phyloP scores from a whole-genome alignment of 2,888 invertebrate species.

The Nezara viridula region DNA sequence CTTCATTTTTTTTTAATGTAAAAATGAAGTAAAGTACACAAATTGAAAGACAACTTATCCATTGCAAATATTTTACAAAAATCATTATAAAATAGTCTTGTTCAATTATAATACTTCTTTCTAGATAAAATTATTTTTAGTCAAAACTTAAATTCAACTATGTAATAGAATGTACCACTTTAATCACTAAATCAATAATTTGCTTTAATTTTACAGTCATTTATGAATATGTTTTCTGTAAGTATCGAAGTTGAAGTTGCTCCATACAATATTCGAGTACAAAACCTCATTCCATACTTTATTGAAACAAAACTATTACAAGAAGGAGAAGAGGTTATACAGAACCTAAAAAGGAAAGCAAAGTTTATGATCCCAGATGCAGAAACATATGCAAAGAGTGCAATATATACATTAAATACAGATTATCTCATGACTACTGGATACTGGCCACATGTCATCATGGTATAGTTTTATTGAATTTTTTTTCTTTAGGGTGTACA shows the following conservation, averaged over 20 bases:
- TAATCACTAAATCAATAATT: not conserved
- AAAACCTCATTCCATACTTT: conserved; percentile 36
- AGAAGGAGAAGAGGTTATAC: conserved; percentile 15
- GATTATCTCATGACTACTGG: conserved; percentile 40
- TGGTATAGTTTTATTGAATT: conserved; percentile 17
- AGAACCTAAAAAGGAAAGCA: not conserved
- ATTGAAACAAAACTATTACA: conserved; percentile 40
- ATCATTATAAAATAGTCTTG: too few relatives aligned
- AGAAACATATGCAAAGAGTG: conserved; percentile 17
- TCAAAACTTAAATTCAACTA: too few relatives aligned
- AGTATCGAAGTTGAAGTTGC: conserved; percentile 5
- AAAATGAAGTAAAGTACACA: too few relatives aligned
- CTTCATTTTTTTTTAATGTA: too few relatives aligned
- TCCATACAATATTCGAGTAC: conserved; percentile 17
- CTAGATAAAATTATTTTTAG: too few relatives aligned
- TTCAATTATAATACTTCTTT: not conserved
- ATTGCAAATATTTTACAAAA: not conserved
- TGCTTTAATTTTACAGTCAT: conserved; percentile 17
- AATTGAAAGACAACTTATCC: not conserved
- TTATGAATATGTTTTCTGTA: conserved; percentile 40
- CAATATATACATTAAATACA: conserved; percentile 35
- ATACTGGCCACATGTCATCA: not conserved
- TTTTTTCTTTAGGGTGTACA: not conserved
- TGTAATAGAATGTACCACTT: too few relatives aligned
- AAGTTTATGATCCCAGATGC: conserved; percentile 22